Conservation (phyloP, 2,113 vertebrate species). For the Protobothrops flavoviridis region DNA sequence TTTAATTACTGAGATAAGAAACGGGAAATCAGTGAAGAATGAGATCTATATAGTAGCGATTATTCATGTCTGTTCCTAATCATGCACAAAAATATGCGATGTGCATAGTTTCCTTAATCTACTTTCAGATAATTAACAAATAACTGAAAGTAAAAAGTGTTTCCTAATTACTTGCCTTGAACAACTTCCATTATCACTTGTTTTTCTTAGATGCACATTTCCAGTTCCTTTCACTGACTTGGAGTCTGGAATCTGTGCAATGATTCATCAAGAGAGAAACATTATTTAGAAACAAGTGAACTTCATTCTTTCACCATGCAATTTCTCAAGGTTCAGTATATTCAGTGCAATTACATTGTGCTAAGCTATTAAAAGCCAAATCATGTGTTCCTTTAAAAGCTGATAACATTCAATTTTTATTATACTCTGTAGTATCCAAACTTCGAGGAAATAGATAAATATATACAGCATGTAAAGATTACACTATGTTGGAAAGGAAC, state of each 20-base stretch:
- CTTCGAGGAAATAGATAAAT: not conserved
- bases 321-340: not conserved
- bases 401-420: not conserved
- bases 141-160: not conserved
- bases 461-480: not conserved
- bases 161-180: not conserved
- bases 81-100: not conserved
- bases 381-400: not conserved
- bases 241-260: not conserved
- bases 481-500: not conserved
- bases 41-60: not conserved
- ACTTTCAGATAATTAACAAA: not conserved
- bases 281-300: not conserved
- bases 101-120: not conserved
- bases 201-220: not conserved
- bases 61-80: not conserved
- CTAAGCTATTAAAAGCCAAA: not conserved
- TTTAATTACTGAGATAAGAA: conserved; percentile 51
- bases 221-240: not conserved
- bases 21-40: not conserved
- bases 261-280: not conserved
- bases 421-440: not conserved
- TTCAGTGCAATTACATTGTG: not conserved
- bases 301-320: not conserved
- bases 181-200: not conserved